Conservation (phyloP, 2,797 vertebrate genomes). For the Oreochromis mossambicus region DNA sequence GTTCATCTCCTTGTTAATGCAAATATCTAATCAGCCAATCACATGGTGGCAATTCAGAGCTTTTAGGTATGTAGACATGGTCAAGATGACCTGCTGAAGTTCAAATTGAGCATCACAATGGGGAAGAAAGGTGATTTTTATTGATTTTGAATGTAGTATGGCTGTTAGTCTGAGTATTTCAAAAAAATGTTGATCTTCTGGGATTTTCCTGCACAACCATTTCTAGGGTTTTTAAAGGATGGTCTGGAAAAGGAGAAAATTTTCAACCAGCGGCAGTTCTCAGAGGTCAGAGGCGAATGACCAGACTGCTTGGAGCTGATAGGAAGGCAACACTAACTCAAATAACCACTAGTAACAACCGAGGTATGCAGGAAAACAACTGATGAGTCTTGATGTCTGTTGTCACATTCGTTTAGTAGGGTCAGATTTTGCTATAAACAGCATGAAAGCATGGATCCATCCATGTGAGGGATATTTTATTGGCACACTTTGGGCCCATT, state of each 20-base stretch:
- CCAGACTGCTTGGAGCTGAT: not conserved
- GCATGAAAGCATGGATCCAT: not conserved
- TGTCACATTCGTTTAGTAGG: not conserved
- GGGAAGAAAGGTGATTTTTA: not conserved
- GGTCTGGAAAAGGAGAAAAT: not conserved
- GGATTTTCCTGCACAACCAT: not conserved
- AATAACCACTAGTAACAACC: not conserved
- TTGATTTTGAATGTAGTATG: not conserved
- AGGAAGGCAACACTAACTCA: not conserved
- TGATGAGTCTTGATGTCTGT: not conserved
- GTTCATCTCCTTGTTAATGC: not conserved
- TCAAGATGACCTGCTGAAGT: not conserved
- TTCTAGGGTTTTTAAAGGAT: not conserved
- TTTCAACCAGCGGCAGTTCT: not conserved
- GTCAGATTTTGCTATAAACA: not conserved
- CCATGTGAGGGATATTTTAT: not conserved
- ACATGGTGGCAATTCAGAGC: not conserved
- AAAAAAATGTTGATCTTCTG: not conserved
- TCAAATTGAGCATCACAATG: not conserved
- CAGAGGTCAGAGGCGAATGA: not conserved
- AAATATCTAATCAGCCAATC: not conserved
- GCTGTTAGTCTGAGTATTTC: not conserved
- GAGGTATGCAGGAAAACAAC: not conserved
- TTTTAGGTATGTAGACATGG: not conserved
- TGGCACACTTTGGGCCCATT: not conserved